Evolutionary conservation across 2,113 vertebrate genomes (phyloP).

Genomic region (Manacus vitellinus): DNA sequence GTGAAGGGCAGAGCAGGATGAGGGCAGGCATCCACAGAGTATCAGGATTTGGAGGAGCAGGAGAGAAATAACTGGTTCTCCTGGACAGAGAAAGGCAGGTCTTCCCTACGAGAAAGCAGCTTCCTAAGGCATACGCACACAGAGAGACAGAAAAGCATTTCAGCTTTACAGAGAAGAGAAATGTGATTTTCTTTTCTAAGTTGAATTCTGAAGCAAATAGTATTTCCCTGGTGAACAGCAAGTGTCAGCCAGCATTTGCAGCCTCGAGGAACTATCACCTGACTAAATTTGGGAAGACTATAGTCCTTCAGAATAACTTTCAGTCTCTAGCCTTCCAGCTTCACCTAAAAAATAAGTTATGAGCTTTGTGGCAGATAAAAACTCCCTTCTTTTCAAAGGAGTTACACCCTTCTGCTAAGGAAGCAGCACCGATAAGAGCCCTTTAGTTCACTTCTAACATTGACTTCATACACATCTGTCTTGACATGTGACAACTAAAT

Average conservation of each 20-base stretch:
- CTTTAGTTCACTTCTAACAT: not conserved
- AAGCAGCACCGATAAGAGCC: not conserved
- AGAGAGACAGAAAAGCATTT: not conserved
- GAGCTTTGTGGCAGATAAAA: not conserved
- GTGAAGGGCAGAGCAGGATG: not conserved
- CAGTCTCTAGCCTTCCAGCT: not conserved
- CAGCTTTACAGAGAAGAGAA: not conserved
- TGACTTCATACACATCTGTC: not conserved
- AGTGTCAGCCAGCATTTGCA: not conserved
- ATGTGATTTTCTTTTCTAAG: not conserved
- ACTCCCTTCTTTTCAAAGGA: not conserved
- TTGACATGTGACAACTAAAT: not conserved
- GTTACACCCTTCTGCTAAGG: not conserved
- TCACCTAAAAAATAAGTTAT: slow-evolving; percentile 1
- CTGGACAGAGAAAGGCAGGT: not conserved
- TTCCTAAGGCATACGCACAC: not conserved
- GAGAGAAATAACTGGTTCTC: not conserved
- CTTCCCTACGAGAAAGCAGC: not conserved
- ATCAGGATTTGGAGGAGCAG: not conserved
- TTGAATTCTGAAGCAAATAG: not conserved
- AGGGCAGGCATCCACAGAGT: not conserved
- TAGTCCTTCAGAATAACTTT: not conserved
- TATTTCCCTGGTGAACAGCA: not conserved
- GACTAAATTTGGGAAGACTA: not conserved
- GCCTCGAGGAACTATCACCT: not conserved